Evolutionary conservation across 2,888 invertebrate genomes (phyloP).

Genomic region (Synanthedon tipuliformis): DNA sequence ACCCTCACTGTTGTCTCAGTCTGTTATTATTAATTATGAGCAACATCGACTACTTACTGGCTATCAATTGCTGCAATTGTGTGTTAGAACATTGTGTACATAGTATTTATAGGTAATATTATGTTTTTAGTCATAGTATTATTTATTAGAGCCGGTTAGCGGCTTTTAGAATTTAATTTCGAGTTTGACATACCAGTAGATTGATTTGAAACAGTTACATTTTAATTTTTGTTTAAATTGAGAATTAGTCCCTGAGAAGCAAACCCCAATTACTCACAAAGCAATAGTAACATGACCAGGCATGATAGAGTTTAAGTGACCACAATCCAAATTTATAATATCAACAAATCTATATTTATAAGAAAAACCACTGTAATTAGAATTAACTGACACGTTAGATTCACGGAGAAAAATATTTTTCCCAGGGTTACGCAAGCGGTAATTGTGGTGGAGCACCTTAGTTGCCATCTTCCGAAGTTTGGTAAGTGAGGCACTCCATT

Average conservation of each 20-base stretch:
- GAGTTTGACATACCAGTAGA: constrained; percentile 3
- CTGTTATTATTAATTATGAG: constrained; percentile 29
- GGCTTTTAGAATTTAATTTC: constrained; percentile 46
- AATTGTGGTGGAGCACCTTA: constrained; percentile 71
- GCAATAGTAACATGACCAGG: constrained; percentile 35
- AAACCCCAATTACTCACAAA: constrained; percentile 32
- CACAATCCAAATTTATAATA: constrained; percentile 45
- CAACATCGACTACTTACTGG: constrained; percentile 32
- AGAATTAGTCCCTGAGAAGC: constrained; percentile 10
- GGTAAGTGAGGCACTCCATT: constrained; percentile 71
- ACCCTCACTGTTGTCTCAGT: constrained; percentile 37
- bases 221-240: not conserved
- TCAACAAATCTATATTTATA: constrained; percentile 41
- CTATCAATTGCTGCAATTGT: constrained; percentile 44
- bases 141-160: constrained; percentile 52
- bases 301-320: constrained; percentile 55
- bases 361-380: constrained; percentile 58
- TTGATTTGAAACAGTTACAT: not conserved
- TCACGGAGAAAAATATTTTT: constrained; percentile 70
- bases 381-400: constrained; percentile 67
- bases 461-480: constrained; percentile 70
- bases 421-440: constrained; percentile 72
- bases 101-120: constrained; percentile 27
- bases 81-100: constrained; percentile 43
- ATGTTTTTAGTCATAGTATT: constrained; percentile 50